These are phyloP conservation scores for Picathartes gymnocephalus DNA, from an alignment of 2,113 vertebrate species.

Conservation along the genomic window DNA sequence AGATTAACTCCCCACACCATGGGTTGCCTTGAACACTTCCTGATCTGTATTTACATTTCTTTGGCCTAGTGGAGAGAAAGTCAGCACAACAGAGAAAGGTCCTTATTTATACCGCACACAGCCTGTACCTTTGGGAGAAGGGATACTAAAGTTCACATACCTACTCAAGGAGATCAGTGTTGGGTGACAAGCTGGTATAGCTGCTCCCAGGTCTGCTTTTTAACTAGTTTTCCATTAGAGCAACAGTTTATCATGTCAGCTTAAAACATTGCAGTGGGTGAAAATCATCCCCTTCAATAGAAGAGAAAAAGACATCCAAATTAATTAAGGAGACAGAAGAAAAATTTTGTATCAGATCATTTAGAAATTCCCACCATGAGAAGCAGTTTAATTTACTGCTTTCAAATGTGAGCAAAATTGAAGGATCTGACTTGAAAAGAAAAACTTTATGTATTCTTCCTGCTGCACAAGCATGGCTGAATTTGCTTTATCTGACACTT, in stretches of 20 bases:
- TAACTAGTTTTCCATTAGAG: neutral
- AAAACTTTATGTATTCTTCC: neutral
- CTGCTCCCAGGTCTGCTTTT: neutral
- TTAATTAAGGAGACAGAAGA: neutral
- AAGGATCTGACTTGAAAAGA: neutral
- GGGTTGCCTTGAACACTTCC: neutral
- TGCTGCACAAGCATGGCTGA: neutral
- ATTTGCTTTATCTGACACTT: neutral
- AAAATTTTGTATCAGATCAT: neutral
- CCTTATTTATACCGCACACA: neutral
- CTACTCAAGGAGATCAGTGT: neutral
- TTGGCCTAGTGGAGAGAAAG: neutral
- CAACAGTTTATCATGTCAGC: neutral
- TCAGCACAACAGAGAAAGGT: neutral
- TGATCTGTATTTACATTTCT: neutral
- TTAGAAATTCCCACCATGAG: neutral
- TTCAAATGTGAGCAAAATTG: neutral
- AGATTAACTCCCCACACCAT: neutral
- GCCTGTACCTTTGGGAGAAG: neutral
- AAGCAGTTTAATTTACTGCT: neutral
- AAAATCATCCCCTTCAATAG: neutral
- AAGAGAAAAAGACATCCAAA: neutral
- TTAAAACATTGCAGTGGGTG: neutral
- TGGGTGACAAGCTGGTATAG: neutral
- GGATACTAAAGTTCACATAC: neutral